These are phyloP conservation scores for Sciurus niger DNA, from an alignment of 2,113 vertebrate genomes.

Conservation along the genomic window DNA sequence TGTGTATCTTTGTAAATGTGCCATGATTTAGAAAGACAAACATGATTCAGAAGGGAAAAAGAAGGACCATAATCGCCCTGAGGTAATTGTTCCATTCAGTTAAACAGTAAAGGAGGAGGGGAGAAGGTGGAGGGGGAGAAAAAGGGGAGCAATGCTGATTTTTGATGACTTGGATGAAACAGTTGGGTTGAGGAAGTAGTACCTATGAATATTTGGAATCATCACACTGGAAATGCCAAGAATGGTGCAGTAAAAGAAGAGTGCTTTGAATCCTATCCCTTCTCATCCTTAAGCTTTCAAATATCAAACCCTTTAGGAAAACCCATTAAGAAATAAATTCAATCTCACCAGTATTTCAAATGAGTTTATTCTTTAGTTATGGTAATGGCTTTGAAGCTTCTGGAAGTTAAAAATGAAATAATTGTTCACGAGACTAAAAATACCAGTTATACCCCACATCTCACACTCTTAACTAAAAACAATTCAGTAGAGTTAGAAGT, in stretches of 20 bases:
- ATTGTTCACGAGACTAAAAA: conserved; percentile 73
- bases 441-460: conserved; percentile 68
- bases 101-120: not conserved
- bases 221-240: not conserved
- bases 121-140: too few species aligned
- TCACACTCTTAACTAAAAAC: conserved; percentile 84
- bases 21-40: conserved; percentile 12
- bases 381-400: conserved; percentile 77
- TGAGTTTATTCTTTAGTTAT: conserved; percentile 54
- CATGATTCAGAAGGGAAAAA: not conserved
- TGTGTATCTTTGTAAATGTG: not conserved
- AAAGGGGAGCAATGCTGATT: not conserved
- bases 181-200: not conserved
- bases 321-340: conserved; percentile 68
- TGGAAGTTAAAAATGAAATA: conserved; percentile 75
- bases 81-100: too few species aligned
- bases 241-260: not conserved
- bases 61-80: not conserved
- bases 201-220: not conserved
- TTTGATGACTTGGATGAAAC: not conserved
- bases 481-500: conserved; percentile 84
- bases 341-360: conserved; percentile 78
- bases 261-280: not conserved
- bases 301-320: conserved; percentile 66
- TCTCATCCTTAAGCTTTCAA: not conserved